Conservation (phyloP, 2,888 invertebrate species). For the Micoletzkya japonica region DNA sequence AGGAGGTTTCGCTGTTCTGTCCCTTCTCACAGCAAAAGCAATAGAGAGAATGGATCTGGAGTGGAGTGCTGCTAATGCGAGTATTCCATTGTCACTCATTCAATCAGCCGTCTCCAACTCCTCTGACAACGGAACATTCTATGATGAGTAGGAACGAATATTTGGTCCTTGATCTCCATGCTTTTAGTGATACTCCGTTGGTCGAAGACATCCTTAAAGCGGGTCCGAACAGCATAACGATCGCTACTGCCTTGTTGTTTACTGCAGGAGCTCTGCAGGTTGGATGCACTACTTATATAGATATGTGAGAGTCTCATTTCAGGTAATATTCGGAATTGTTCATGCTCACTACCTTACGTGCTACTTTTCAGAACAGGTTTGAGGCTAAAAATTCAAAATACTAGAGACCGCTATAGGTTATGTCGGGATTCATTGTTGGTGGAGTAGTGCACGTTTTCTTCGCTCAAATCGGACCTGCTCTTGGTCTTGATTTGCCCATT, state of each 20-base stretch:
- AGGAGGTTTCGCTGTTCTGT: constrained; percentile 61
- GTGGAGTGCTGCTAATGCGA: constrained; percentile 25
- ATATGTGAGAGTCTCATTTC: constrained; percentile 13
- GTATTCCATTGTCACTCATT: neutral
- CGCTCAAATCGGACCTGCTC: constrained; percentile 57
- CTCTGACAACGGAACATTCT: neutral
- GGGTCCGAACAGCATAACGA: constrained; percentile 25
- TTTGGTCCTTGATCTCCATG: neutral
- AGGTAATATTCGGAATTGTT: constrained; percentile 59
- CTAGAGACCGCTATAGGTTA: constrained; percentile 32
- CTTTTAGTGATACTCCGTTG: constrained; percentile 4
- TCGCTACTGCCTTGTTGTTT: constrained; percentile 60
- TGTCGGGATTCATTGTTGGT: constrained; percentile 62
- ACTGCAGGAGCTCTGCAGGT: constrained; percentile 57
- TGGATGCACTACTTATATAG: neutral
- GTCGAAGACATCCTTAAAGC: constrained; percentile 17
- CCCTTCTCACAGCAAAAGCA: constrained; percentile 58
- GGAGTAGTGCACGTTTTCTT: constrained; percentile 62
- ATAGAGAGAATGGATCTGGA: constrained; percentile 44
- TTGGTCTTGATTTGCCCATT: constrained; percentile 54
- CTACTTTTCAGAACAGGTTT: constrained; percentile 59
- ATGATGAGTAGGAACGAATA: neutral
- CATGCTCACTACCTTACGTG: constrained; percentile 58
- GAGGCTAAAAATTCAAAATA: neutral
- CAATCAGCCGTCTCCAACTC: too few species aligned